Evolutionary conservation across 2,797 vertebrate species (phyloP).

Genomic region (Thamnophis elegans): DNA sequence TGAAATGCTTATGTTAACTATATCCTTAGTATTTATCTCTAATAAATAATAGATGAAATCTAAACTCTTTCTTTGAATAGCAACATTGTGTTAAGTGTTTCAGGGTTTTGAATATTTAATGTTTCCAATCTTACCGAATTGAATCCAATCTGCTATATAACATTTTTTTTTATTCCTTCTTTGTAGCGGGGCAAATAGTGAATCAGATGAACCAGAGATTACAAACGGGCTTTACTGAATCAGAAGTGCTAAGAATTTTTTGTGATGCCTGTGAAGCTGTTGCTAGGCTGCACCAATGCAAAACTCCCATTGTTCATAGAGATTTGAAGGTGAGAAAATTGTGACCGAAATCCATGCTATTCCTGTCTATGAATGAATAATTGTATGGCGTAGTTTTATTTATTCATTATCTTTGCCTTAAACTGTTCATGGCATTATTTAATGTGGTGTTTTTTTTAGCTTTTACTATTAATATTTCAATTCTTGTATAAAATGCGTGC

Average conservation of each 20-base stretch:
- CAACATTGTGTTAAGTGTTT: background rate
- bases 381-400: background rate
- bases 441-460: background rate
- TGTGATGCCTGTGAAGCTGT: slow-evolving; percentile 96
- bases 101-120: background rate
- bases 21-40: background rate
- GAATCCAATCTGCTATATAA: background rate
- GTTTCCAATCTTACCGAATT: background rate
- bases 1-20: background rate
- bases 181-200: slow-evolving; percentile 91
- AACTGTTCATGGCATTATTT: background rate
- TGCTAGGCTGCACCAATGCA: slow-evolving; percentile 94
- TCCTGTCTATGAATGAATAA: background rate
- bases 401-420: background rate
- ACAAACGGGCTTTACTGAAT: slow-evolving; percentile 88
- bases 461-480: background rate
- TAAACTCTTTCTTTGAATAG: background rate
- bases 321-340: slow-evolving; percentile 87
- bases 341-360: background rate
- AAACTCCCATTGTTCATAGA: slow-evolving; percentile 93
- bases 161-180: background rate
- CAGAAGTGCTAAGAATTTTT: slow-evolving; percentile 90
- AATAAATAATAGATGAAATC: background rate
- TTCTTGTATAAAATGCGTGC: background rate
- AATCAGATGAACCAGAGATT: slow-evolving; percentile 97